Evolutionary conservation across 2,797 vertebrate genomes (phyloP), one percentile per base, ranked within the genome.

Genomic region (Tadarida brasiliensis): DNA sequence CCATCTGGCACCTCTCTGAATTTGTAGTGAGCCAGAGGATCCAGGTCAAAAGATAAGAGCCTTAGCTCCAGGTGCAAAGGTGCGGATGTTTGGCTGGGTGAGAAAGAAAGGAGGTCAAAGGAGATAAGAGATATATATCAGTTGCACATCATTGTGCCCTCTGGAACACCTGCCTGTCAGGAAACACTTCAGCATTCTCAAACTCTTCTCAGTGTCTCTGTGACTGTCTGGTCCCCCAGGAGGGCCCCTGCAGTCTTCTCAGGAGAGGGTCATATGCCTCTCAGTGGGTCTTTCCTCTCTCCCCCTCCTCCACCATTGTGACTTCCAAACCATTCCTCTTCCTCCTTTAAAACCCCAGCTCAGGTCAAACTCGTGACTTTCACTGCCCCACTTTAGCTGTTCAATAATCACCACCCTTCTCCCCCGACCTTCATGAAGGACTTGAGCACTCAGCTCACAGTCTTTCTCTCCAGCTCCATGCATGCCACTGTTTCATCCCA

Each of bases 31-130:
- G 94, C 73, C 81, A 85, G 73, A 33, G 74, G 56, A 93, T 95
- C 9, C 16, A 30, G 83, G 51, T 96, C 91, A 63, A 73, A 93
- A 96, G 97, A 96, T 91, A 98, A 96, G 91, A 71, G 67, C 57
- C 71, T 51, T 49, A 54, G 67, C 83, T 95, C 76, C 71, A 77
- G 94, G 91, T 90, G 70, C 61, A 87, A 89, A 96, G 89, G 95
- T 93, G 91, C 94, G 49, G 77, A 12, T 78, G n/a, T 87, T 96
- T 94, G 80, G 77, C 94, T 85, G 65, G 54, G 47, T 68, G 63
- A 92, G 35, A 94, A 76, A 92, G 83, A 94, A 91, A 80, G 2
- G 68, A 96, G 95, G 93, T 90, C 87, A 95, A 63, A 92, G 85
- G 81, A 96, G 94, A 70, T 84, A 90, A 76, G 70, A 65, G 44